Conservation (phyloP, 2,113 vertebrate species). For the Probosciger aterrimus region DNA sequence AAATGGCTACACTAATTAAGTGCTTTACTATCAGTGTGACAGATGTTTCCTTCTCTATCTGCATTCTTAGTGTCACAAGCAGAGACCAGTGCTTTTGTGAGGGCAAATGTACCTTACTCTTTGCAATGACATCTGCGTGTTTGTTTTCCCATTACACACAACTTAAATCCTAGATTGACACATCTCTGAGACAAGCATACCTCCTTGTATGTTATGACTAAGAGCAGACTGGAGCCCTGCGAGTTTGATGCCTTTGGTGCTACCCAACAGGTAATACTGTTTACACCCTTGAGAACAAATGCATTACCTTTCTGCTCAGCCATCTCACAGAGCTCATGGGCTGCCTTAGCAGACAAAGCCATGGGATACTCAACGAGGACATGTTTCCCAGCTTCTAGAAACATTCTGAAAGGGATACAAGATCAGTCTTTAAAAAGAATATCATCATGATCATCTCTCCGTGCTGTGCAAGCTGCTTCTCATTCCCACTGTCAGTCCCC, state of each 20-base stretch:
- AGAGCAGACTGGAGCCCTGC: not conserved
- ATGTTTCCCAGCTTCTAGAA: conserved; percentile 90
- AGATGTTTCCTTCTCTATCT: not conserved
- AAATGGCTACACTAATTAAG: not conserved
- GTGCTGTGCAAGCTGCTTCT: not conserved
- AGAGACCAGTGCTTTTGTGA: not conserved
- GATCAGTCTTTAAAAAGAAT: not conserved
- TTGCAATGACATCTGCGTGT: not conserved
- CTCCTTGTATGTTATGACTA: not conserved
- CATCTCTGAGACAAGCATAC: not conserved
- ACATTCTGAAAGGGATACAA: conserved; percentile 70
- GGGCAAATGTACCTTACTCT: not conserved
- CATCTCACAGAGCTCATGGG: conserved; percentile 81
- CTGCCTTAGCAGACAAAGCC: conserved; percentile 76
- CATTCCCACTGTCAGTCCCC: not conserved
- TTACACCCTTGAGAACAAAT: not conserved
- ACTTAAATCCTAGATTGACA: not conserved
- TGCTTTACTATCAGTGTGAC: not conserved
- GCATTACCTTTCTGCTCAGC: conserved; percentile 85
- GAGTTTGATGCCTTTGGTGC: not conserved
- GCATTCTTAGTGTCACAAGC: not conserved
- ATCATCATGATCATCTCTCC: not conserved
- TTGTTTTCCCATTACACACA: not conserved
- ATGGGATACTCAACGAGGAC: conserved; percentile 95
- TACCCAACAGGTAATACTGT: not conserved